These are phyloP conservation scores for Platysteira castanea DNA, from an alignment of 2,113 vertebrate species.

Conservation along the genomic window DNA sequence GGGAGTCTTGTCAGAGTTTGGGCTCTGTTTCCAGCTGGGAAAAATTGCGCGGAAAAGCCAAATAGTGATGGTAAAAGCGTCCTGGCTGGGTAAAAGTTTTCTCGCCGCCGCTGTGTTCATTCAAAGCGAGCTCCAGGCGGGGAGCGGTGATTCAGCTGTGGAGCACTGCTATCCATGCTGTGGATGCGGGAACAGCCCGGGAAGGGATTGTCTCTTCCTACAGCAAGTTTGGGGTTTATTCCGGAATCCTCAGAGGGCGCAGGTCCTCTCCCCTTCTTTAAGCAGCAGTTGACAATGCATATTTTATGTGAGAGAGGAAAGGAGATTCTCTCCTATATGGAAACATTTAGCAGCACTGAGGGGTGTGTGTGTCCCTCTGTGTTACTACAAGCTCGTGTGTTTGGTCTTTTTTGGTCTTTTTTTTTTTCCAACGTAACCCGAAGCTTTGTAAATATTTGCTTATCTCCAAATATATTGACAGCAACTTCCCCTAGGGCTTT, in stretches of 20 bases:
- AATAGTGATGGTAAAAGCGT: neutral
- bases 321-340: neutral
- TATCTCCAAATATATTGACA: neutral
- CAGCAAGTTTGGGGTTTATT: neutral
- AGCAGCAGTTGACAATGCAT: neutral
- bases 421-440: neutral
- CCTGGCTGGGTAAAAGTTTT: neutral
- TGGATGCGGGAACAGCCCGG: neutral
- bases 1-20: neutral
- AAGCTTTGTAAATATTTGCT: neutral
- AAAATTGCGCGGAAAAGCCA: neutral
- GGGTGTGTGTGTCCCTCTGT: accelerated
- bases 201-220: neutral
- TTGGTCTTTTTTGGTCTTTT: neutral
- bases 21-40: neutral
- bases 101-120: neutral
- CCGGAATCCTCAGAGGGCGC: neutral
- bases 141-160: neutral
- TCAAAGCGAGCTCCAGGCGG: neutral
- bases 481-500: neutral
- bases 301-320: neutral
- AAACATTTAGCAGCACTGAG: neutral
- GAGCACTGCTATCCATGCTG: accelerated
- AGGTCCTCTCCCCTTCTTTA: neutral
- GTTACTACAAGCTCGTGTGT: neutral